Evolutionary conservation across 2,888 invertebrate species (phyloP), one percentile per base, ranked within the genome.

Genomic region (Sepioteuthis lessoniana): DNA sequence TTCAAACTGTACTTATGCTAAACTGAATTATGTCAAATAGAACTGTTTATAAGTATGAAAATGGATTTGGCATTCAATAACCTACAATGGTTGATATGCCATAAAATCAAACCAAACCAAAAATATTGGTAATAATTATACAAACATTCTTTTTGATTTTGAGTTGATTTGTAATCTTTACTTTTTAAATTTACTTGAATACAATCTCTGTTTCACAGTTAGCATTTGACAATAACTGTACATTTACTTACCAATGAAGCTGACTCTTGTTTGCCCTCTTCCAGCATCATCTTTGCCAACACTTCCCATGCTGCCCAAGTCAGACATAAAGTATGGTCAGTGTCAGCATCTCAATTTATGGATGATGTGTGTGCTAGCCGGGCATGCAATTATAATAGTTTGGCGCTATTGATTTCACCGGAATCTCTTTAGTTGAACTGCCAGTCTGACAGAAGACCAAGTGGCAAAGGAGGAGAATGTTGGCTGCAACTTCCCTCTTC

Each of bases 311-410:
- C n/a, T 76, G 76, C n/a, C n/a, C 76, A 76, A 76, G 76, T 35
- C 76, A 16, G 76, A 16, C 76, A 19, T 76, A 76, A 76, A 76
- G n/a, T 76, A 76, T 76, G 76, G 76, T 76, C 76, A 76, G 76
- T n/a, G n/a, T 76, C 76, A 76, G 76, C n/a, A n/a, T 76, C 76
- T 76, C 76, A 76, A 76, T 76, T 76, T 76, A 76, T 76, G 76
- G n/a, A 76, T 76, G 76, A 76, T 76, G 76, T 76, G n/a, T 76
- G 76, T 76, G n/a, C 76, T n/a, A 35, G 76, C 76, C 76, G 76
- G n/a, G 76, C 76, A 76, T 76, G 76, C 76, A 76, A 76, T 76
- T 76, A 76, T 76, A 76, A 76, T 76, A n/a, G 76, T n/a, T 76
- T 76, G 76, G n/a, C n/a, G 76, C 76, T 76, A 76, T 76, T 76